These are phyloP conservation scores for Coremacera marginata DNA, from an alignment of 2,888 invertebrate genomes.

Conservation along the genomic window DNA sequence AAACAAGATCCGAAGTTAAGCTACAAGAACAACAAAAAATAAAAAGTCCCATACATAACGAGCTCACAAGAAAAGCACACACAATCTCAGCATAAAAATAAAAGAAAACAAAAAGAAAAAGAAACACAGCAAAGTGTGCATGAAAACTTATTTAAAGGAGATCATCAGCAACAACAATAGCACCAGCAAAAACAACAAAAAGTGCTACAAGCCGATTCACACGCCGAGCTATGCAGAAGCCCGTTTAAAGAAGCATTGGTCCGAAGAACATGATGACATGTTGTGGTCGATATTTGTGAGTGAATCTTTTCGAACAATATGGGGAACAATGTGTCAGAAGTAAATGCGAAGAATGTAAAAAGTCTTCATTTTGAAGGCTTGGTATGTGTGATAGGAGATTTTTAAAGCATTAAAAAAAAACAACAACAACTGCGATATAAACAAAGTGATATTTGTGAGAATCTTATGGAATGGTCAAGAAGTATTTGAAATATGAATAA, in stretches of 20 bases:
- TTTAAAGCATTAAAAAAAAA: neutral
- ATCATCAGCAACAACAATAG: slow-evolving; percentile 20
- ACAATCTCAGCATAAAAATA: neutral
- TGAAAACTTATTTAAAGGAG: slow-evolving; percentile 24
- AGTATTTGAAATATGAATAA: too few relatives aligned
- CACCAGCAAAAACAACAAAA: neutral
- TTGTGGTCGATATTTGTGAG: neutral
- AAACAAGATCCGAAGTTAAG: neutral
- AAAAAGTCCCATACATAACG: neutral
- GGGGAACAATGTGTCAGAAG: slow-evolving; percentile 3
- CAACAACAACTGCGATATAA: too few relatives aligned
- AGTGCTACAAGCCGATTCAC: slow-evolving; percentile 24
- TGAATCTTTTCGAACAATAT: neutral
- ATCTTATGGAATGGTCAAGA: too few relatives aligned
- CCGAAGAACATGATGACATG: slow-evolving; percentile 16
- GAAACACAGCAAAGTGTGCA: neutral
- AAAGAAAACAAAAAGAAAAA: neutral
- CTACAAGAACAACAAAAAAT: neutral
- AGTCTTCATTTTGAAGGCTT: too few relatives aligned
- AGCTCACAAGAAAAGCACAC: neutral
- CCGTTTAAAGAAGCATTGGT: neutral
- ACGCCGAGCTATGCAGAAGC: slow-evolving; percentile 1
- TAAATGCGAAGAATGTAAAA: neutral
- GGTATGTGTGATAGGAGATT: neutral
- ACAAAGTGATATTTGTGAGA: too few relatives aligned